Evolutionary conservation across 2,113 vertebrate species (phyloP).

Genomic region (Neotragus moschatus): DNA sequence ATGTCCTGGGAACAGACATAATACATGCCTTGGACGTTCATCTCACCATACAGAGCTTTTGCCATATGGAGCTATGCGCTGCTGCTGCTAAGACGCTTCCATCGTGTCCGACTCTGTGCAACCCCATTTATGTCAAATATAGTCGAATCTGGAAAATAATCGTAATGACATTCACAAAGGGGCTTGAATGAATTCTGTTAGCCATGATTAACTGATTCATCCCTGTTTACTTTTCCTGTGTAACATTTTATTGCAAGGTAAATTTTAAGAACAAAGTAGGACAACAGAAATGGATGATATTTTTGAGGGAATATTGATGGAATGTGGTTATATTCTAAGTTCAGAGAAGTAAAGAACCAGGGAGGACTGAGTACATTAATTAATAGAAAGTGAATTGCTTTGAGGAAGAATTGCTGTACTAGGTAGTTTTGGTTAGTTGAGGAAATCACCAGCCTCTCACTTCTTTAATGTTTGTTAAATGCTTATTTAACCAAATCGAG

Average conservation of each 20-base stretch:
- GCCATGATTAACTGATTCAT: neutral
- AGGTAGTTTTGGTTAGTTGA: neutral
- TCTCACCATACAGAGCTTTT: neutral
- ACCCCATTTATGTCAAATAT: neutral
- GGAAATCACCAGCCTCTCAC: neutral
- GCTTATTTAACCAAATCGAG: neutral
- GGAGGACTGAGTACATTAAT: neutral
- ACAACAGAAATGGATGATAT: neutral
- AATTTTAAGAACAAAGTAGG: neutral
- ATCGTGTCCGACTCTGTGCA: too few species aligned
- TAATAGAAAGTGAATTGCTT: neutral
- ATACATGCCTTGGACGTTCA: neutral
- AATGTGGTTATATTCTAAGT: neutral
- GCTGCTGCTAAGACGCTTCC: too few species aligned
- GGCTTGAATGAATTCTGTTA: neutral
- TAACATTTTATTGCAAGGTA: slow-evolving; percentile 6
- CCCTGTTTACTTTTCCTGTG: neutral
- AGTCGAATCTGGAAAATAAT: neutral
- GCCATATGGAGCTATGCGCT: neutral
- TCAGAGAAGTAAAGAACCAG: neutral
- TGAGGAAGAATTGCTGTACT: neutral
- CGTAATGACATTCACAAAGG: neutral
- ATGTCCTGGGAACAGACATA: neutral
- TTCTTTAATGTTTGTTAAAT: neutral
- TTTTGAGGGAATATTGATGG: neutral